Evolutionary conservation across 2,797 vertebrate genomes (phyloP), one percentile per base, ranked within the genome.

Genomic region (Trichosurus vulpecula): DNA sequence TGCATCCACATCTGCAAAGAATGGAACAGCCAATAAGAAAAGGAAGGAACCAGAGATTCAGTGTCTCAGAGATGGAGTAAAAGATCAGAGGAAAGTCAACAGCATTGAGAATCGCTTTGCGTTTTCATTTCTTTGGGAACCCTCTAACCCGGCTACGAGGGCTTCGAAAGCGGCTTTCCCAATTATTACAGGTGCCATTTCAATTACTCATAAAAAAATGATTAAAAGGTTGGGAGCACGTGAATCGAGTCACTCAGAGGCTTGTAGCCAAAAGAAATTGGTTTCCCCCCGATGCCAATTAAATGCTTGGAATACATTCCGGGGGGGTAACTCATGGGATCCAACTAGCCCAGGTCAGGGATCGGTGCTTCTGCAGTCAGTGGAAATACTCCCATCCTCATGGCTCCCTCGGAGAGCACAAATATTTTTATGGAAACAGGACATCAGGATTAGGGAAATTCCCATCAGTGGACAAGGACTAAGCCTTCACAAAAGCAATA

Each of bases 1-100:
- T 99, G 99, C 99, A 96, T 99, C 99, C 99, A 99, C 99, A 99
- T 99, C 99, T 99, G 99, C 99, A 99, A 99, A 99, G 99, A 99
- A 98, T 98, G 99, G 98, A 99, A 99, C 99, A 99, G 99, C 99
- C 99, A 98, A 98, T 98, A 98, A 99, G 99, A 98, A 98, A 99
- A 98, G 99, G 98, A 99, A 99, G 99, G 99, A 99, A 98, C 99
- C 98, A 98, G 98, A 99, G 98, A 98, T 99, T 99, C 99, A 99
- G 98, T 98, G 98, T 98, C 98, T 99, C 98, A 98, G 97, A 98
- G 98, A 97, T 98, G 98, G 98, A 98, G 98, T 98, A 95, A 90
- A 98, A 98, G 97, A 95, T 98, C 97, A 98, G 94, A 1, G 97
- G 97, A 98, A 97, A 98, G 98, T n/a, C 98, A 97, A 98, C 94